Conservation (phyloP, 2,113 vertebrate species). For the Cynoglossus semilaevis region DNA sequence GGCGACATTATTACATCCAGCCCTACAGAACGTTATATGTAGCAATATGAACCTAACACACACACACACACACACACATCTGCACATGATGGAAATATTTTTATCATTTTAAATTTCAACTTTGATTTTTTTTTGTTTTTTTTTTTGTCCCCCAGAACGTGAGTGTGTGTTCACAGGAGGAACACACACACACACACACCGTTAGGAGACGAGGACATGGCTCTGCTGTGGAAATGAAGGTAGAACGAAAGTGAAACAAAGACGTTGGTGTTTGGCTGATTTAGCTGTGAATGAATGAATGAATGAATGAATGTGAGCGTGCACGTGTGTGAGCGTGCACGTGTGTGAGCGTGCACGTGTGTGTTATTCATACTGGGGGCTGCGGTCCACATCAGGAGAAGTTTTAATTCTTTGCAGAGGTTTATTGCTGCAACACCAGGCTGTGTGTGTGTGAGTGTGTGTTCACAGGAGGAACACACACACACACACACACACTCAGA, state of each 20-base stretch:
- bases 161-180: conserved; percentile 43
- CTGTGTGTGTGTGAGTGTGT: conserved; percentile 19
- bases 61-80: background rate
- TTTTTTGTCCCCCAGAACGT: too few species aligned
- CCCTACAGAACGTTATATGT: background rate
- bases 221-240: too few species aligned
- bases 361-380: conserved; percentile 14
- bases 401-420: conserved; percentile 40
- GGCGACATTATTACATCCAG: conserved; percentile 1
- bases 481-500: conserved; percentile 13
- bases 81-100: background rate
- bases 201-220: too few species aligned
- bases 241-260: too few species aligned
- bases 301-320: background rate
- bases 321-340: conserved; percentile 5
- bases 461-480: conserved; percentile 31
- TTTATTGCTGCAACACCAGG: conserved; percentile 45
- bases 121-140: too few species aligned
- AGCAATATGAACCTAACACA: background rate
- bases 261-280: too few species aligned
- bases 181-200: conserved; percentile 6
- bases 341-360: conserved; percentile 8
- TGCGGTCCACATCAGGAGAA: conserved; percentile 23
- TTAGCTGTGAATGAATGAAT: too few species aligned
- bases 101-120: too few species aligned